A percentile compares a stretch with the other conserved stretches of the same genome.
Conservation (phyloP, 2,113 vertebrate genomes). For the Colossoma macropomum region DNA sequence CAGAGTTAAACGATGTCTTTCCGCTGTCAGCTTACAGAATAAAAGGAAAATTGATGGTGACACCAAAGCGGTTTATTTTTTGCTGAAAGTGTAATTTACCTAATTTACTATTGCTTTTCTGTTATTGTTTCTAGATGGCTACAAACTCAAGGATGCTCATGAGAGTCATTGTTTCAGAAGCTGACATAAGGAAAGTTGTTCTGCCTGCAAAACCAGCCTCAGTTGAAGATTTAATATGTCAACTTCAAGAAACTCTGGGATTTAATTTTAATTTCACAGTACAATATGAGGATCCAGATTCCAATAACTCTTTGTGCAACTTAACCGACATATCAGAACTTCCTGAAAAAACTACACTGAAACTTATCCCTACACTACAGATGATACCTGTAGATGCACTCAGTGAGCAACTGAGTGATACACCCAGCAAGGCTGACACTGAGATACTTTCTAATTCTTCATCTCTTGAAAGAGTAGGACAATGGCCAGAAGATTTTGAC, state of each 20-base stretch:
- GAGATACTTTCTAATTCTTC: conserved; percentile 33
- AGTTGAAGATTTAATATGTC: neutral
- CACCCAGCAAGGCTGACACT: no score
- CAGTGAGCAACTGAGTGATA: no score
- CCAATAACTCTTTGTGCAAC: conserved; percentile 43
- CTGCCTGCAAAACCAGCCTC: neutral
- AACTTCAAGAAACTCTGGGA: conserved; percentile 5
- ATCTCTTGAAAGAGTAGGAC: neutral
- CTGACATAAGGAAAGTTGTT: no score
- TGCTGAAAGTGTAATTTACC: conserved; percentile 25
- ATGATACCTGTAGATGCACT: conserved; percentile 27
- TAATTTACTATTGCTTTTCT: conserved; percentile 4
- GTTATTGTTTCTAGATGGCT: neutral
- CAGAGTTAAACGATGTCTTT: conserved; percentile 42
- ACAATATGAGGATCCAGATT: conserved; percentile 48
- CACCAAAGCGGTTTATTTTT: neutral
- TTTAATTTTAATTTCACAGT: conserved; percentile 43
- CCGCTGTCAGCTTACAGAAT: conserved; percentile 36
- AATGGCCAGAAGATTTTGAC: conserved; percentile 52
- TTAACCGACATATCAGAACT: conserved; percentile 39
- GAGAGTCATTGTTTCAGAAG: conserved; percentile 22
- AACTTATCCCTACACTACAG: conserved; percentile 44
- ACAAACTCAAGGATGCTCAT: conserved; percentile 10
- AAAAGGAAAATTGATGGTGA: no score
- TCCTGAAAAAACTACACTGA: conserved; percentile 31